phyloP scores from a whole-genome alignment of 2,113 vertebrate species.

The Podilymbus podiceps region DNA sequence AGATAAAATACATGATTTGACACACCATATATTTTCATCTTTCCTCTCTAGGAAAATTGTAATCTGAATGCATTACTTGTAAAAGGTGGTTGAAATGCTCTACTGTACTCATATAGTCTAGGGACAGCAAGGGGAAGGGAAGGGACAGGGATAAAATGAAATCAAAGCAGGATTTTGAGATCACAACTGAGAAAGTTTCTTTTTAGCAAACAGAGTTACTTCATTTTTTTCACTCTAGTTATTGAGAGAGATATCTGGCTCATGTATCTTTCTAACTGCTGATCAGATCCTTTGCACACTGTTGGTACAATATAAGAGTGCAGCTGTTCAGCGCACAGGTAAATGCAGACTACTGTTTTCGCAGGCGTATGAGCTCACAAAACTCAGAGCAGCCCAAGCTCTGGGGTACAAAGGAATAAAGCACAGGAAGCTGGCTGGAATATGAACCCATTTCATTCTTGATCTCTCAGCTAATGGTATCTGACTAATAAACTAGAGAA shows the following conservation, averaged over 20 bases:
- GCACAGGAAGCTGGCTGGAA: neutral
- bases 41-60: conserved; percentile 1
- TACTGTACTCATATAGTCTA: neutral
- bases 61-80: neutral
- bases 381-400: neutral
- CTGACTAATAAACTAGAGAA: neutral
- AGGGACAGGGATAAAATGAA: neutral
- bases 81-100: neutral
- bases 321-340: neutral
- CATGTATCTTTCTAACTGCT: neutral
- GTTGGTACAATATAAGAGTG: neutral
- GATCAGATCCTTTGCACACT: neutral
- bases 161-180: neutral
- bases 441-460: neutral
- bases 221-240: neutral
- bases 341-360: neutral
- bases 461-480: neutral
- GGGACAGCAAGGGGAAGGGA: neutral
- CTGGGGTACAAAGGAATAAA: neutral
- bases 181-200: neutral
- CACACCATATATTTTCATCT: conserved; percentile 12
- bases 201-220: neutral
- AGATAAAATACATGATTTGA: conserved; percentile 50
- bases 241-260: neutral
- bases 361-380: neutral